These are phyloP conservation scores for Pachyramphus minor DNA, from an alignment of 2,113 vertebrate species.

Conservation along the genomic window DNA sequence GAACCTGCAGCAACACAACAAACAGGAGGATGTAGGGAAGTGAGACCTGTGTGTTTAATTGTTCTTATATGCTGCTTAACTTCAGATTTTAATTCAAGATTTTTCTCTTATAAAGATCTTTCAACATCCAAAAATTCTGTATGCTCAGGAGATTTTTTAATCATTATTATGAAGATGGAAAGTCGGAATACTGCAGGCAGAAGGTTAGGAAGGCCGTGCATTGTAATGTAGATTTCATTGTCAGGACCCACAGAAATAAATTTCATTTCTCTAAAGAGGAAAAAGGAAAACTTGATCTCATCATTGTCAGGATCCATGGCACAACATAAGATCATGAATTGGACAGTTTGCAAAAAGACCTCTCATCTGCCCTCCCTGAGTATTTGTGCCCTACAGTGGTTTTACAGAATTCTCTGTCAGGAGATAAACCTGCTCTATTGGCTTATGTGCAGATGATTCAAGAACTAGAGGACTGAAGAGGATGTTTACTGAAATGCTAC, in stretches of 20 bases:
- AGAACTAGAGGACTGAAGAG: background rate
- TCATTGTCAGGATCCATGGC: background rate
- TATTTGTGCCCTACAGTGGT: background rate
- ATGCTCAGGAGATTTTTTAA: background rate
- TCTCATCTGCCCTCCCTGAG: background rate
- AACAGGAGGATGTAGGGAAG: background rate
- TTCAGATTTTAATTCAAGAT: background rate
- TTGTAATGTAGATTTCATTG: slow-evolving; percentile 31
- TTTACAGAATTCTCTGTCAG: background rate
- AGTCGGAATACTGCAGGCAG: background rate
- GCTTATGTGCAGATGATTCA: background rate
- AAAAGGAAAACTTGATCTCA: background rate
- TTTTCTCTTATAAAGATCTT: background rate
- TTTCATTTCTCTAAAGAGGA: background rate
- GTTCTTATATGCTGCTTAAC: background rate
- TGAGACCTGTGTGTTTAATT: background rate
- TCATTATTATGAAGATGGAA: background rate
- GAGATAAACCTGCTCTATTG: background rate
- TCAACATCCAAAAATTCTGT: background rate
- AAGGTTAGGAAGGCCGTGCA: slow-evolving; percentile 2
- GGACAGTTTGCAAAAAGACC: background rate
- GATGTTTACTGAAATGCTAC: background rate
- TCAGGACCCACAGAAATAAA: background rate
- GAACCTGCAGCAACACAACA: background rate
- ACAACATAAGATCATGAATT: background rate